Evolutionary conservation across 2,888 invertebrate species (phyloP).

Genomic region (Megamerina dolium): DNA sequence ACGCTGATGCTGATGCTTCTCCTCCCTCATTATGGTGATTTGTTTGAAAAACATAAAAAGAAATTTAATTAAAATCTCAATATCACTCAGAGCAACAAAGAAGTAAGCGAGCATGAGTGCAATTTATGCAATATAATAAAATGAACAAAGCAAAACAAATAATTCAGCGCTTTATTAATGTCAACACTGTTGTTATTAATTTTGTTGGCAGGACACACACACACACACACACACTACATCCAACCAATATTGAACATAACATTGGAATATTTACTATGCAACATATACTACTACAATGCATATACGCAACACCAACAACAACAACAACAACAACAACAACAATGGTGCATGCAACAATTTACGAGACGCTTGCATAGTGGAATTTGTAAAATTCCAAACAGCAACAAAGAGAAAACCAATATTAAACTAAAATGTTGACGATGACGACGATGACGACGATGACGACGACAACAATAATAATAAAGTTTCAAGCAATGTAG

Average conservation of each 20-base stretch:
- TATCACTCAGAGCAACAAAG: constrained; percentile 1
- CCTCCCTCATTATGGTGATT: constrained; percentile 9
- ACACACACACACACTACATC: not conserved
- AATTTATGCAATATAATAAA: not conserved
- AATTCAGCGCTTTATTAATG: constrained; percentile 10
- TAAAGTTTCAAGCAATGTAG: not conserved
- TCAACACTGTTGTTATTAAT: constrained; percentile 10
- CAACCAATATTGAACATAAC: not conserved
- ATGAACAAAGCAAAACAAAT: constrained; percentile 6
- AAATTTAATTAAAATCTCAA: constrained; percentile 23
- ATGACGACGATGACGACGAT: not conserved
- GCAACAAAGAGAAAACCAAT: too few relatives aligned
- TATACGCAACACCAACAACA: not conserved
- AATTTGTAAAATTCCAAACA: too few relatives aligned
- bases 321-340: not conserved
- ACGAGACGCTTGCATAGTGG: too few relatives aligned
- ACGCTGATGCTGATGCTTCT: too few relatives aligned
- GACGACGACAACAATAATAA: not conserved
- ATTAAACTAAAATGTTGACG: not conserved
- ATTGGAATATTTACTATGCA: not conserved
- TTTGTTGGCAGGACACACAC: not conserved
- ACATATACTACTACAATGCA: not conserved
- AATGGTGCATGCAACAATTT: too few relatives aligned
- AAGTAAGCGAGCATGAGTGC: not conserved
- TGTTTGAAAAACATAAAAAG: constrained; percentile 23